phyloP scores from a whole-genome alignment of 2,797 vertebrate genomes.

The Anableps anableps region DNA sequence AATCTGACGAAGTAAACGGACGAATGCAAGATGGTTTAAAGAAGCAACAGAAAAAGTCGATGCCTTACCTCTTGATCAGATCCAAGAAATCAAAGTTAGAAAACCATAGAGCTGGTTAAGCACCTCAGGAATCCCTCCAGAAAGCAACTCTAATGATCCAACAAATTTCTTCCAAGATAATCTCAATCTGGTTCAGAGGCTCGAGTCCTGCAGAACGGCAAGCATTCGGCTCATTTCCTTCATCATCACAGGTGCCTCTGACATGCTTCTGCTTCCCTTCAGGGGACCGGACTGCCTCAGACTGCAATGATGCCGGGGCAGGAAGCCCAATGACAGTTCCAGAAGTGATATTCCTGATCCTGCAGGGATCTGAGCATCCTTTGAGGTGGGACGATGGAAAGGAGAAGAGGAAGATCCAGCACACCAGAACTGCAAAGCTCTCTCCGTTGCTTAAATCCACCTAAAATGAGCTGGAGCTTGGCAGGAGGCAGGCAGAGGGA shows the following conservation, averaged over 20 bases:
- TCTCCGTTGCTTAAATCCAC: slow-evolving; percentile 63
- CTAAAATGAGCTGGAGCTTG: slow-evolving; percentile 48
- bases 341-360: slow-evolving; percentile 71
- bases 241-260: slow-evolving; percentile 58
- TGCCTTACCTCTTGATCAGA: slow-evolving; percentile 70
- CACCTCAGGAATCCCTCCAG: slow-evolving; percentile 34
- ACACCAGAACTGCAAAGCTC: slow-evolving; percentile 56
- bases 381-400: slow-evolving; percentile 50
- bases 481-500: slow-evolving; percentile 51
- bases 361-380: slow-evolving; percentile 77
- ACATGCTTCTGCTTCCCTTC: slow-evolving; percentile 61
- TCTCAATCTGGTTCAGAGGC: slow-evolving; percentile 57
- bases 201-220: slow-evolving; percentile 61
- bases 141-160: slow-evolving; percentile 38
- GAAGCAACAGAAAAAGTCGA: slow-evolving; percentile 39
- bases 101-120: slow-evolving; percentile 72
- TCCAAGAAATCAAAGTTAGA: slow-evolving; percentile 70
- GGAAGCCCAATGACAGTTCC: slow-evolving; percentile 45
- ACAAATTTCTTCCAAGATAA: slow-evolving; percentile 40
- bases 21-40: background rate
- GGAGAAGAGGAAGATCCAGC: slow-evolving; percentile 60
- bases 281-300: slow-evolving; percentile 43
- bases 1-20: slow-evolving; percentile 3
- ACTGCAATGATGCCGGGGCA: slow-evolving; percentile 50
- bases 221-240: slow-evolving; percentile 68